A percentile compares a stretch with the other conserved stretches of the same genome.
Evolutionary conservation across 2,888 invertebrate genomes (phyloP).

Genomic region (Chirona hameri): DNA sequence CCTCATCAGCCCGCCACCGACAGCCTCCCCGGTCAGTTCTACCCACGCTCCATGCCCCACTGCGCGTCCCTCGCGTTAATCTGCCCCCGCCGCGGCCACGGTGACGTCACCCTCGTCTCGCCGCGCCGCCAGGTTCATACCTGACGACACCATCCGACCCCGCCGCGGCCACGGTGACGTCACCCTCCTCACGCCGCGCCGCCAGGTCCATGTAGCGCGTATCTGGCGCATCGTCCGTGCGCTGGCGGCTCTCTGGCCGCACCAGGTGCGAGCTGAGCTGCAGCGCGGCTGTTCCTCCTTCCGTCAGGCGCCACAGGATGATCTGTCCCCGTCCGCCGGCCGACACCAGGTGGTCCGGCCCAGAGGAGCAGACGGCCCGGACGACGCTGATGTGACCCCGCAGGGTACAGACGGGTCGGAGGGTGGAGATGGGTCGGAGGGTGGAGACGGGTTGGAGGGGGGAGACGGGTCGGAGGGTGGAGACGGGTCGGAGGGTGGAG

Average conservation of each 20-base stretch:
- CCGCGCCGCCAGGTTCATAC: background rate
- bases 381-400: background rate
- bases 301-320: background rate
- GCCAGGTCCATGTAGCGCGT: conserved; percentile 13
- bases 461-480: no score
- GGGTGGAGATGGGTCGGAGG: background rate
- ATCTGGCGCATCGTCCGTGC: background rate
- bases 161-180: background rate
- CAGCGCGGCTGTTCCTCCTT: no score
- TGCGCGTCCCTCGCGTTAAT: no score
- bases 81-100: conserved; percentile 5
- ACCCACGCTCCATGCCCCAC: no score
- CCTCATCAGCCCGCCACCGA: no score
- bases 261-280: background rate
- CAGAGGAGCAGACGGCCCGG: background rate
- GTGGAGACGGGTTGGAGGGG: no score
- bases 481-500: no score
- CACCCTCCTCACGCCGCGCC: background rate
- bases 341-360: background rate
- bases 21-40: no score
- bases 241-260: background rate
- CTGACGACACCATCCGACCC: conserved; percentile 1
- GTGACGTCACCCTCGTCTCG: background rate
- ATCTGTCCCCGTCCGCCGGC: conserved; percentile 3
- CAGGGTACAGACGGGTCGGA: background rate